Evolutionary conservation across 2,797 vertebrate species (phyloP), one percentile per base, ranked within the genome.

Genomic region (Scarus forsteni): DNA sequence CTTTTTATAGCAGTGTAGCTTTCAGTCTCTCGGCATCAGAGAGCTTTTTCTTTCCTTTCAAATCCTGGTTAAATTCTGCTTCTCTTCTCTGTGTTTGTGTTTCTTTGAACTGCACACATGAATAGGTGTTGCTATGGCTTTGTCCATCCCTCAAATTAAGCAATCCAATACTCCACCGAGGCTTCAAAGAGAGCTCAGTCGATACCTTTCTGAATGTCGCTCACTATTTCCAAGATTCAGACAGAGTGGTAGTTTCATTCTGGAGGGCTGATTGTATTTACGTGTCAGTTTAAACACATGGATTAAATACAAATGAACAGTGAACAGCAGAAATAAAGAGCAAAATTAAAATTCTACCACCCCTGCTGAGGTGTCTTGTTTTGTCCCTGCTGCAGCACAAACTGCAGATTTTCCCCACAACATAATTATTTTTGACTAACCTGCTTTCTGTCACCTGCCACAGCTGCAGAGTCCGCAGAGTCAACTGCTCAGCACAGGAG

Each of bases 401-500:
- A 12, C 34, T 5, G 18, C 16, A 39, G 12, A 35, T 11, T 56
- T 42, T 18, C 14, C 8, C 7, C 5, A n/a, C 54, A 36, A 49
- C 54, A 43, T 42, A 38, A 11, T 10, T 12, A 45, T 51, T 62
- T 61, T 55, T 10, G 63, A 75, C 72, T 27, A 1, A 0, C 40
- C 50, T 52, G 54, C 50, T 72, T 46, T 43, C 27, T 9, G 35
- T 50, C 57, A 51, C 43, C 52, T 48, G 46, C 42, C 19, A 43
- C 58, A 50, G 54, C 39, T 44, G 48, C 43, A 39, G 27, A 39
- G 0, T 69, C 48, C 38, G 39, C 40, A 6, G 36, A 18, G 52
- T 9, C 7, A 3, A 18, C 68, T 56, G 45, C 66, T 36, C 50
- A 61, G 42, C 45, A 51, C 36, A 3, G 4, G 10, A 1, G 12